Percentiles rank a stretch among this genome's conserved stretches.
Evolutionary conservation across 2,888 invertebrate species (phyloP).

Genomic region (Aspidiotus rigidus): DNA sequence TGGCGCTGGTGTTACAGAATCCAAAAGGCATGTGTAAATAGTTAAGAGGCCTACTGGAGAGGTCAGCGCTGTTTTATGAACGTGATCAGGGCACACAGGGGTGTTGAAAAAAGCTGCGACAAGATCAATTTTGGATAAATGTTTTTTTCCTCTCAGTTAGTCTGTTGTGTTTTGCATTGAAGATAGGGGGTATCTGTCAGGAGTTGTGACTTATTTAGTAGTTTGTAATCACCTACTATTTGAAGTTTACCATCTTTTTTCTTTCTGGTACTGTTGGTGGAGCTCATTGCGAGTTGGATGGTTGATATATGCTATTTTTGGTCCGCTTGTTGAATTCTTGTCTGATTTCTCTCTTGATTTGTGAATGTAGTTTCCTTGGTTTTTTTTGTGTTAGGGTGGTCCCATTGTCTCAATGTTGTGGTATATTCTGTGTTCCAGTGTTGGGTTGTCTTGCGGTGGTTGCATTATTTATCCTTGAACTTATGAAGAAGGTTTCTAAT

Average conservation of each 20-base stretch:
- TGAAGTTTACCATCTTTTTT: background rate
- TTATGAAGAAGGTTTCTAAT: background rate
- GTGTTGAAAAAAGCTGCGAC: background rate
- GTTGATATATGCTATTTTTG: background rate
- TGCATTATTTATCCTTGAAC: background rate
- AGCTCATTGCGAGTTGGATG: background rate
- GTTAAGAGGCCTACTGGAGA: background rate
- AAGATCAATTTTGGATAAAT: background rate
- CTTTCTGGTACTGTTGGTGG: background rate
- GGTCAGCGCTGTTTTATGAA: background rate
- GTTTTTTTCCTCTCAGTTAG: background rate
- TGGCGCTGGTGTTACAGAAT: background rate
- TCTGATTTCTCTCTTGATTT: background rate
- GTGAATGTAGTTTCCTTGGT: background rate
- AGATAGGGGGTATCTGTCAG: background rate
- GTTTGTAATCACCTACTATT: background rate
- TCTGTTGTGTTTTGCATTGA: background rate
- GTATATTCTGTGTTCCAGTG: background rate
- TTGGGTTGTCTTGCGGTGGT: background rate
- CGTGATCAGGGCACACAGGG: background rate
- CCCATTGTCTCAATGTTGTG: background rate
- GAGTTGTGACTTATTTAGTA: background rate
- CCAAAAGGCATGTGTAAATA: background rate
- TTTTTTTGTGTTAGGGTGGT: background rate
- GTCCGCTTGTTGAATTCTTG: background rate